Percentiles rank a stretch among this genome's conserved stretches.
phyloP scores from a whole-genome alignment of 2,888 invertebrate genomes.

The Pseudococcus viburni region DNA sequence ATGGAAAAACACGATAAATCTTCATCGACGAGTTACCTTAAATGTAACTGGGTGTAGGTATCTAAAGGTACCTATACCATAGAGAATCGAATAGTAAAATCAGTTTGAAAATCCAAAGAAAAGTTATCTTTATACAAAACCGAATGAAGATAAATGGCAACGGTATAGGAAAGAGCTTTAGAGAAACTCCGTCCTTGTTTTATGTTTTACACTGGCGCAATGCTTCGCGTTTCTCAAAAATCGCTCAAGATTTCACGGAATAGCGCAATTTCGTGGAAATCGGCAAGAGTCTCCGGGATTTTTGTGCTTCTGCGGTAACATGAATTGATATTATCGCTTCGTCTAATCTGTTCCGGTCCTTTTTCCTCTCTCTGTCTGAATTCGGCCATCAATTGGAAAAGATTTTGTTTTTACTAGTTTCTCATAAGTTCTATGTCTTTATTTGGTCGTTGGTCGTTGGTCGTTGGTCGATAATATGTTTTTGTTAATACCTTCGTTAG shows the following conservation, averaged over 20 bases:
- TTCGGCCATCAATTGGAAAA: conserved; percentile 20
- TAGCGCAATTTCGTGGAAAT: conserved; percentile 36
- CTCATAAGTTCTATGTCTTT: neutral
- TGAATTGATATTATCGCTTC: conserved; percentile 50
- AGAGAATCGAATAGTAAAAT: conserved; percentile 44
- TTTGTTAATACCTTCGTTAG: conserved; percentile 9
- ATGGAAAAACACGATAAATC: conserved; percentile 16
- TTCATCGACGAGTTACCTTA: neutral
- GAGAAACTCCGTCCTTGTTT: neutral
- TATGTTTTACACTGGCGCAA: neutral
- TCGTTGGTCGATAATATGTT: neutral
- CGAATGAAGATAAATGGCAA: conserved; percentile 54
- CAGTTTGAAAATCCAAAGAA: neutral
- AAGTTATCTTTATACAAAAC: conserved; percentile 28
- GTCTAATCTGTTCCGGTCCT: conserved; percentile 40
- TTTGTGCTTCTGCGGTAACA: neutral
- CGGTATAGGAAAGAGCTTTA: conserved; percentile 33
- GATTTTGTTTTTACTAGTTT: conserved; percentile 12
- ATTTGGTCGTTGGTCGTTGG: neutral
- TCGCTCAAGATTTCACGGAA: conserved; percentile 33
- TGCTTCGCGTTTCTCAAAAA: conserved; percentile 26
- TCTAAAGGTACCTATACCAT: conserved; percentile 10
- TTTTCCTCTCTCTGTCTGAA: neutral
- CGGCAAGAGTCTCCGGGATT: conserved; percentile 1
- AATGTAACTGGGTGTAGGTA: neutral